These are phyloP conservation scores for Dasysyrphus albostriatus DNA, from an alignment of 2,888 invertebrate genomes.

Conservation along the genomic window DNA sequence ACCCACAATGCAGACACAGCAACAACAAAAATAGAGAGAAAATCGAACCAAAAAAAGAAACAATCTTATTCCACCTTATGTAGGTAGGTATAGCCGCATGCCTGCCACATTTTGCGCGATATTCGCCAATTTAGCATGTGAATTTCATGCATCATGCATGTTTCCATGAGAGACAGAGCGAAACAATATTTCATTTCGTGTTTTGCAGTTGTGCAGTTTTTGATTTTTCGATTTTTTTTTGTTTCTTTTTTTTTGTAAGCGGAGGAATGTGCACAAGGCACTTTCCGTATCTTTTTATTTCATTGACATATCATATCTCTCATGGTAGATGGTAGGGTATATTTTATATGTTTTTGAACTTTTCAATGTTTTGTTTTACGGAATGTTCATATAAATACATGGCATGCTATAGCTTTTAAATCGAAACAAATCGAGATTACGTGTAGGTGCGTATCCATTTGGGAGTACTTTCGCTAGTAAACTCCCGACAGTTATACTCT, in stretches of 20 bases:
- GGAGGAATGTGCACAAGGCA: constrained; percentile 45
- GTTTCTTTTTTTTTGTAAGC: not conserved
- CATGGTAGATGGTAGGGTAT: not conserved
- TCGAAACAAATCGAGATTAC: too few relatives aligned
- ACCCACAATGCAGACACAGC: constrained; percentile 36
- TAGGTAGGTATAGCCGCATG: constrained; percentile 44
- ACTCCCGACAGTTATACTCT: too few relatives aligned
- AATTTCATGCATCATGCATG: constrained; percentile 71
- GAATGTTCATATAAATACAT: too few relatives aligned
- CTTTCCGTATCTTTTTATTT: constrained; percentile 34
- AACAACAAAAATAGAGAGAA: constrained; percentile 50
- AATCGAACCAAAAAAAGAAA: constrained; percentile 50
- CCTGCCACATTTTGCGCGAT: constrained; percentile 44
- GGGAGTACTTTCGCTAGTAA: too few relatives aligned
- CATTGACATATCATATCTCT: not conserved
- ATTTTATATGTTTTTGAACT: not conserved
- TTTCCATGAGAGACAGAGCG: constrained; percentile 71
- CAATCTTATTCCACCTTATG: constrained; percentile 43
- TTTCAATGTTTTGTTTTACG: not conserved
- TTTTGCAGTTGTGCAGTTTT: constrained; percentile 48
- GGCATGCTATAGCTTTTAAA: too few relatives aligned
- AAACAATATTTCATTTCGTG: constrained; percentile 73
- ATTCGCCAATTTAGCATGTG: constrained; percentile 64
- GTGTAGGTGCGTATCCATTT: too few relatives aligned
- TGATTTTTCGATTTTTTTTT: not conserved